Base-by-base conservation (phyloP, 1,140 invertebrate genomes). In the Microplitis mediator region DNA sequence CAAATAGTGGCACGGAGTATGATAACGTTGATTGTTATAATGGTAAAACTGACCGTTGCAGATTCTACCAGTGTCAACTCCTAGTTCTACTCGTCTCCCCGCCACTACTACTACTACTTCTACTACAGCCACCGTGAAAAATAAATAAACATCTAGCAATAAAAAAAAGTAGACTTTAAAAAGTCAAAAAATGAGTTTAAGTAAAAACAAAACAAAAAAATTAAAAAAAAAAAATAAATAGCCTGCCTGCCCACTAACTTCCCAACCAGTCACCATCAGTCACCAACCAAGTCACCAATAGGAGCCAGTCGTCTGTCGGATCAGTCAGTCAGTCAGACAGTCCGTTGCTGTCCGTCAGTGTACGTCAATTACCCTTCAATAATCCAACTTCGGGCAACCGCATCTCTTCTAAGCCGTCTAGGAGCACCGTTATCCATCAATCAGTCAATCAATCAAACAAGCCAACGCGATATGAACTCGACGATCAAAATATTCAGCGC, bases 221-320 rank as follows among this genome's bases (percentile, higher is more conserved):
- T 66, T 31, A 8, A 54, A 51, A 80, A 80, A 74, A 74, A 77
- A 76, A 79, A 78, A n/a, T n/a, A 79, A 78, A 77, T 85, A 82
- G 85, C 83, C 85, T 87, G 86, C 81, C 86, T 86, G 85, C 84
- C 86, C 85, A 86, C 83, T 87, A 86, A 86, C 82, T 82, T 85
- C 84, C 85, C 86, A 86, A 23, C 84, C 82, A 85, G 82, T 71
- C 84, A 86, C 85, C 86, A 86, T 86, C 86, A 86, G 84, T 85
- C 85, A 86, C 84, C 85, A 87, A 45, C 81, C 73, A 66, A 75
- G 56, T 66, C 72, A 74, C 68, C 75, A 64, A 6, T 75, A 77
- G 73, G 71, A 75, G 74, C 50, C 62, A 76, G 74, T 73, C 66
- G 71, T 82, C 79, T 79, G 83, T 82, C 82, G 79, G 78, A 56